A percentile compares a stretch with the other conserved stretches of the same genome.
phyloP scores from a whole-genome alignment of 2,113 vertebrate genomes.

The Otus sunia region DNA sequence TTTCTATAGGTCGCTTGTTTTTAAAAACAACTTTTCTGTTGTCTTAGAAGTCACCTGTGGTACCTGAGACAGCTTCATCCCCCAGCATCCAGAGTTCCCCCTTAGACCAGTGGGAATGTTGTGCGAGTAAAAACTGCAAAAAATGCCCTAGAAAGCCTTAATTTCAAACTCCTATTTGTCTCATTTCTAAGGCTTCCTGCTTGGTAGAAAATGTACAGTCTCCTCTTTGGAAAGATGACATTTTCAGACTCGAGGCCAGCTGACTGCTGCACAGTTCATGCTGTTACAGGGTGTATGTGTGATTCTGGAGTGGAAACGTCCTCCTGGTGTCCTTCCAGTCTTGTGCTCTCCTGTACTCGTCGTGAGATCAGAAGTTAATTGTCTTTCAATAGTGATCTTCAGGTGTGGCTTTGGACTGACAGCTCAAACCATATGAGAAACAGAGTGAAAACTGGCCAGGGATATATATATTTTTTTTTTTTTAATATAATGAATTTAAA shows the following conservation, averaged over 20 bases:
- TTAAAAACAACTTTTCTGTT: background rate
- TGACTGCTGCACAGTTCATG: background rate
- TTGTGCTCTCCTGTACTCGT: background rate
- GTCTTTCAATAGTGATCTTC: background rate
- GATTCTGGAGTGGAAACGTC: background rate
- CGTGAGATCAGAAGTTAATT: background rate
- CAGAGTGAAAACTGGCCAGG: background rate
- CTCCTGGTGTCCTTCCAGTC: background rate
- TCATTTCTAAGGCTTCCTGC: background rate
- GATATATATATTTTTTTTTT: background rate
- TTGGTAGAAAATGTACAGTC: background rate
- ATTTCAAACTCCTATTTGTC: background rate
- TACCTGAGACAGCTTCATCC: background rate
- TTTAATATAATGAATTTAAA: background rate
- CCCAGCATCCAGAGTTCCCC: background rate
- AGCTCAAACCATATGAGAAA: background rate
- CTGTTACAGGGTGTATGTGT: rapidly evolving
- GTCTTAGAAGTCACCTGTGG: background rate
- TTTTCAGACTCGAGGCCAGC: background rate
- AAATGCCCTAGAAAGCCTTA: background rate
- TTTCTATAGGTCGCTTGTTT: background rate
- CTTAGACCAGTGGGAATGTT: background rate
- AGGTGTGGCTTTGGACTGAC: background rate
- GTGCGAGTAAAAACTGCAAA: background rate
- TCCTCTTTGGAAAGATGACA: background rate